Percentiles rank a stretch among this genome's conserved stretches.
These are phyloP conservation scores for Eciton burchellii DNA, from an alignment of 1,140 invertebrate genomes.

Conservation along the genomic window DNA sequence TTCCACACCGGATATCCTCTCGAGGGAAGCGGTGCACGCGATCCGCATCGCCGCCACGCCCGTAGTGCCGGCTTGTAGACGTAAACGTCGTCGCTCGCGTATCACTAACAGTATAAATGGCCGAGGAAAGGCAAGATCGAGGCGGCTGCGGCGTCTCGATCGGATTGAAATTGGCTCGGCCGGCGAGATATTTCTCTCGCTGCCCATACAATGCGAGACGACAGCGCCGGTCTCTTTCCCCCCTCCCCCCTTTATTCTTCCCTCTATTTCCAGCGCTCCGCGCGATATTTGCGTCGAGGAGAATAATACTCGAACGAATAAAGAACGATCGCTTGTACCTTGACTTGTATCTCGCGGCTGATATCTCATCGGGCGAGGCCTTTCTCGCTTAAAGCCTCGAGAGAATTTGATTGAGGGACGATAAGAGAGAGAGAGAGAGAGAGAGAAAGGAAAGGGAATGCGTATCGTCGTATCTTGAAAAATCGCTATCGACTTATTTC, in stretches of 20 bases:
- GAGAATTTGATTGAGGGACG: too few species aligned
- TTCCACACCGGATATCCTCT: constrained; percentile 84
- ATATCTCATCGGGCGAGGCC: too few species aligned
- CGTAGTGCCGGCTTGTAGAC: constrained; percentile 45
- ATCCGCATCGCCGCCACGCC: constrained; percentile 76
- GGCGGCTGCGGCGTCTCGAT: constrained; percentile 20
- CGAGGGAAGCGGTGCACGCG: constrained; percentile 79
- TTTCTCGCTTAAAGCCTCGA: too few species aligned
- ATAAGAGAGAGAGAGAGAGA: too few species aligned
- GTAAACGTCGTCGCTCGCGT: constrained; percentile 55
- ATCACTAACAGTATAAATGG: constrained; percentile 58
- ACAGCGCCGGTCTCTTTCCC: not conserved
- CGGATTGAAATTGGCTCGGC: constrained; percentile 43
- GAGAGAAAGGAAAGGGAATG: too few species aligned
- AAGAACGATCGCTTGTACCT: too few species aligned
- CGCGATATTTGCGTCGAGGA: not conserved
- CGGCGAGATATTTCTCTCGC: constrained; percentile 30
- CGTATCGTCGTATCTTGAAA: too few species aligned
- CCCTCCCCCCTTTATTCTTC: too few species aligned
- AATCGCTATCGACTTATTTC: not conserved
- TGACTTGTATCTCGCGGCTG: too few species aligned
- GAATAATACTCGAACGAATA: too few species aligned
- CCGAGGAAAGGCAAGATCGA: constrained; percentile 4
- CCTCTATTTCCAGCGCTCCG: not conserved
- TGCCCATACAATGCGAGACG: constrained; percentile 8